phyloP scores from a whole-genome alignment of 1,140 invertebrate species.

The Phthorimaea operculella region DNA sequence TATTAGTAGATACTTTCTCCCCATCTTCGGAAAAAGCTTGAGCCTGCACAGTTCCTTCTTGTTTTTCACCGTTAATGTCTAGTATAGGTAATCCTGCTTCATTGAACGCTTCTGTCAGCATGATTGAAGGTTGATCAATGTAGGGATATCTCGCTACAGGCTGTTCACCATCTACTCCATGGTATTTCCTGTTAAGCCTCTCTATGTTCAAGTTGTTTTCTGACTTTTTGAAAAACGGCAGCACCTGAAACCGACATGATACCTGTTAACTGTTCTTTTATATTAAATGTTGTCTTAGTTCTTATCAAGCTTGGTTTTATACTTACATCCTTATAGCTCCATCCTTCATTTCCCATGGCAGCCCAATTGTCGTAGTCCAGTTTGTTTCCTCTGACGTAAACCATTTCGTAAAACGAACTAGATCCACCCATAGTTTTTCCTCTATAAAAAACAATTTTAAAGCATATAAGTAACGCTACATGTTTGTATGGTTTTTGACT shows the following conservation, averaged over 20 bases:
- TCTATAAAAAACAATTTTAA: slow-evolving; percentile 36
- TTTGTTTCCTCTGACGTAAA: slow-evolving; percentile 80
- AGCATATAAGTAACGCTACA: no score
- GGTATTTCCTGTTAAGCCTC: slow-evolving; percentile 61
- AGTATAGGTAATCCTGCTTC: slow-evolving; percentile 66
- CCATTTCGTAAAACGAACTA: slow-evolving; percentile 82
- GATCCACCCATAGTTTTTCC: slow-evolving; percentile 77
- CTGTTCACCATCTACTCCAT: slow-evolving; percentile 69
- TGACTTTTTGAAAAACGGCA: slow-evolving; percentile 84
- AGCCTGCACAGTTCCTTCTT: slow-evolving; percentile 69
- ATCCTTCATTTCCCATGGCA: slow-evolving; percentile 73
- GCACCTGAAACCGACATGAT: slow-evolving; percentile 50
- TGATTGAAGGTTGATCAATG: slow-evolving; percentile 66
- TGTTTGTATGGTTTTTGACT: no score
- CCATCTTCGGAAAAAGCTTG: slow-evolving; percentile 71
- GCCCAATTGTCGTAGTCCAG: slow-evolving; percentile 80
- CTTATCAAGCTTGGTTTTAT: slow-evolving; percentile 17
- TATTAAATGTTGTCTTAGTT: no score
- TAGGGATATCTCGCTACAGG: slow-evolving; percentile 71
- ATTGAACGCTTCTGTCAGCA: slow-evolving; percentile 68
- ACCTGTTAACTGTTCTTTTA: no score
- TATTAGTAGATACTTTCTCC: slow-evolving; percentile 75
- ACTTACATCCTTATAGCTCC: slow-evolving; percentile 81
- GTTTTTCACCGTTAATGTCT: slow-evolving; percentile 67
- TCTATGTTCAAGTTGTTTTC: slow-evolving; percentile 72